These are phyloP conservation scores for Emys orbicularis DNA, from an alignment of 2,797 vertebrate genomes.

Conservation along the genomic window DNA sequence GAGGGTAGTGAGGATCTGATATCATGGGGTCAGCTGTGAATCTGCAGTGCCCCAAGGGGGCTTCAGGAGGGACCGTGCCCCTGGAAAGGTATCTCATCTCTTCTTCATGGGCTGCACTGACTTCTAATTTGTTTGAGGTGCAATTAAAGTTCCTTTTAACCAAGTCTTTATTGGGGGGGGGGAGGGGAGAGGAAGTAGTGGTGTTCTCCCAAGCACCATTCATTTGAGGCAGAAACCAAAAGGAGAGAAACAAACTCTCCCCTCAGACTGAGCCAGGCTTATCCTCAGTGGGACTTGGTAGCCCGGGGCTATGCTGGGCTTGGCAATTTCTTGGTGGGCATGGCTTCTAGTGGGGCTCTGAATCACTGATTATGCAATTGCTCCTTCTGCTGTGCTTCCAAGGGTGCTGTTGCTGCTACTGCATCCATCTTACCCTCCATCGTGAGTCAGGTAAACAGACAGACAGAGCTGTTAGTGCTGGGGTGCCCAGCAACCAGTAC, in stretches of 20 bases:
- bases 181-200: not conserved
- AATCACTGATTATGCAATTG: not conserved
- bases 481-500: not conserved
- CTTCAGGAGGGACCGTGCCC: not conserved
- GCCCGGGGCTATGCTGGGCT: not conserved
- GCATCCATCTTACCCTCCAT: not conserved
- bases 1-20: not conserved
- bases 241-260: not conserved
- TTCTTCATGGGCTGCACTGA: not conserved
- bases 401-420: not conserved
- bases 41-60: not conserved
- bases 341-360: not conserved
- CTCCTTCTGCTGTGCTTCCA: not conserved
- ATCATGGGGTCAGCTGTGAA: not conserved
- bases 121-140: not conserved
- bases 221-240: not conserved
- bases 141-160: not conserved
- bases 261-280: not conserved
- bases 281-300: not conserved
- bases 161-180: not conserved
- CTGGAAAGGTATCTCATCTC: not conserved
- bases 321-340: not conserved
- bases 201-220: not conserved
- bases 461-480: not conserved
- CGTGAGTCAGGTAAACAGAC: not conserved